Evolutionary conservation across 2,888 invertebrate genomes (phyloP).

Genomic region (Strigamia transsilvanica): DNA sequence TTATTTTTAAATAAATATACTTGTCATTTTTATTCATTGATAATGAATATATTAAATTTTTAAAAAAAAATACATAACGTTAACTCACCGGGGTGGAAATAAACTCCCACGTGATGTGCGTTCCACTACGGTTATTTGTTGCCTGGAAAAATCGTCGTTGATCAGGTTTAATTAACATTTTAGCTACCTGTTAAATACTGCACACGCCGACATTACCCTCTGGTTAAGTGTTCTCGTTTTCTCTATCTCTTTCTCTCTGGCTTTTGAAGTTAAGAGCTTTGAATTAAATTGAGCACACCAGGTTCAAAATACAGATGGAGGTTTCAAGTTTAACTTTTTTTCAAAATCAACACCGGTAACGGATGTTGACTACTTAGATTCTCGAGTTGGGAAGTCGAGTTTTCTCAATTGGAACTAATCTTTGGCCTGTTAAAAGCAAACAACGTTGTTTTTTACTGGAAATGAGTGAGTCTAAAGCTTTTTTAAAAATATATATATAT

Average conservation of each 20-base stretch:
- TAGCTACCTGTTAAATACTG: background rate
- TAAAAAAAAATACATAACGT: background rate
- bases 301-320: background rate
- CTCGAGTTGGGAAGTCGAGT: background rate
- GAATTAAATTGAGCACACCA: background rate
- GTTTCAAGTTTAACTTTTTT: background rate
- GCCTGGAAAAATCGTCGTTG: conserved; percentile 16
- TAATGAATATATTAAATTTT: conserved; percentile 1
- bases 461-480: background rate
- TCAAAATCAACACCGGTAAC: background rate
- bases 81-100: conserved; percentile 40
- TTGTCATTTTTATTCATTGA: background rate
- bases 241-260: background rate
- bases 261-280: conserved; percentile 4
- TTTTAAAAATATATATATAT: too few species aligned
- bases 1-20: background rate
- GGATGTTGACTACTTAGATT: background rate
- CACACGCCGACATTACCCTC: conserved; percentile 24
- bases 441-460: background rate
- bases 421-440: background rate
- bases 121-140: conserved; percentile 15
- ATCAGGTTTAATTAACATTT: conserved; percentile 22
- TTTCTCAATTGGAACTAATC: conserved; percentile 32
- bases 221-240: background rate
- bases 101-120: conserved; percentile 37